Percentiles rank a stretch among this genome's conserved stretches.
phyloP scores from a whole-genome alignment of 1,140 invertebrate genomes.

The Atta texana region DNA sequence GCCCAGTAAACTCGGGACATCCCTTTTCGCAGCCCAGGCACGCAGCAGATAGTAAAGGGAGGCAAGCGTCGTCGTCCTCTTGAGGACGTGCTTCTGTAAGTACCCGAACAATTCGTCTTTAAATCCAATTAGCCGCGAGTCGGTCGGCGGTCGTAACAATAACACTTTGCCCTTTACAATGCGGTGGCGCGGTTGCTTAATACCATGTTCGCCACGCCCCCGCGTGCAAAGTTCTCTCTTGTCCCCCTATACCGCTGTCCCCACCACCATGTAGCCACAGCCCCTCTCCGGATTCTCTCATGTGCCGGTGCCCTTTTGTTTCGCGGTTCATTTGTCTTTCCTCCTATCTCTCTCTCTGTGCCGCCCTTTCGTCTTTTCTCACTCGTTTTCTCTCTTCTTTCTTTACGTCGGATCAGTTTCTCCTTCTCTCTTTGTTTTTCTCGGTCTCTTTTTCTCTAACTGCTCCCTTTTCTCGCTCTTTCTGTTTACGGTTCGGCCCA shows the following conservation, averaged over 20 bases:
- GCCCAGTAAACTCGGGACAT: constrained; percentile 39
- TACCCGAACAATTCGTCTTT: constrained; percentile 82
- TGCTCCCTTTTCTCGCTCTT: constrained; percentile 21
- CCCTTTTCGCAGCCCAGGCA: constrained; percentile 20
- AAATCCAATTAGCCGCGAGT: constrained; percentile 83
- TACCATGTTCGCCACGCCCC: constrained; percentile 83
- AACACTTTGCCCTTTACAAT: constrained; percentile 81
- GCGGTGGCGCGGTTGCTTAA: constrained; percentile 80
- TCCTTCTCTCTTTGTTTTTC: constrained; percentile 19
- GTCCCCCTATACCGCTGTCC: constrained; percentile 28
- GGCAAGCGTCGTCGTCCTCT: constrained; percentile 35
- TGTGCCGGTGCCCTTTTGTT: constrained; percentile 82
- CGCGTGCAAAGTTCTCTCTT: constrained; percentile 60
- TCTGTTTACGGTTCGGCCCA: constrained; percentile 56
- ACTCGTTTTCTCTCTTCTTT: constrained; percentile 41
- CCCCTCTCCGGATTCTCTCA: constrained; percentile 61
- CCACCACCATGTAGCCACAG: constrained; percentile 36
- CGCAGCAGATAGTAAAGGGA: constrained; percentile 47
- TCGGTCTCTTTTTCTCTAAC: constrained; percentile 20
- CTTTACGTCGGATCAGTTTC: background rate
- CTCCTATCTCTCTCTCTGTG: constrained; percentile 65
- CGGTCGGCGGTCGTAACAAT: constrained; percentile 79
- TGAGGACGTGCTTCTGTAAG: constrained; percentile 61
- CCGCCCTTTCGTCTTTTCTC: constrained; percentile 55
- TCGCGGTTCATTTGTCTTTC: constrained; percentile 85